A percentile compares a stretch with the other conserved stretches of the same genome.
phyloP scores from a whole-genome alignment of 2,888 invertebrate species.

The Perizoma flavofasciatum region DNA sequence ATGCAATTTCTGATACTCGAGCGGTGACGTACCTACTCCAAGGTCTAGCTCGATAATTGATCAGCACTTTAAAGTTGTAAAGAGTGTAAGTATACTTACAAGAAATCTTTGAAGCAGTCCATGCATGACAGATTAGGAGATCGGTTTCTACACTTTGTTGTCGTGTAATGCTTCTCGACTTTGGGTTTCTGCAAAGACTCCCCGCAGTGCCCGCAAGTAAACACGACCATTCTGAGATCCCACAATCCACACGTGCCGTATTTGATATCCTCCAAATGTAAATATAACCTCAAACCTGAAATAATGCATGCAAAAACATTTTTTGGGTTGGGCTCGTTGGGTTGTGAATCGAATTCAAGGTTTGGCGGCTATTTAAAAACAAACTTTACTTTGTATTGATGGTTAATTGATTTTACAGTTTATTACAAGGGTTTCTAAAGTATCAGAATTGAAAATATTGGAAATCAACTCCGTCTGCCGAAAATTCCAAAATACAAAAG shows the following conservation, averaged over 20 bases:
- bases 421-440: too few relatives aligned
- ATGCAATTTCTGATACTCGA: too few relatives aligned
- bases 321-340: neutral
- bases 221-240: slow-evolving; percentile 91
- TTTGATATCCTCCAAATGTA: slow-evolving; percentile 37
- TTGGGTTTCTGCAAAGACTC: slow-evolving; percentile 95
- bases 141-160: slow-evolving; percentile 87
- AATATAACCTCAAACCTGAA: slow-evolving; percentile 49
- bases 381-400: too few relatives aligned
- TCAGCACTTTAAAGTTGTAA: too few relatives aligned
- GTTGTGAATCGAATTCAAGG: neutral
- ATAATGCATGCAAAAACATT: slow-evolving; percentile 37
- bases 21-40: too few relatives aligned
- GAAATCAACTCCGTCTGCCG: too few relatives aligned
- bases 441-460: too few relatives aligned
- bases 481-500: too few relatives aligned
- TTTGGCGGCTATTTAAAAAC: neutral
- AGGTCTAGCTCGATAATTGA: too few relatives aligned
- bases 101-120: slow-evolving; percentile 96
- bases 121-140: slow-evolving; percentile 92
- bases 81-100: slow-evolving; percentile 74
- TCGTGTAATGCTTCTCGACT: slow-evolving; percentile 94
- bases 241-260: slow-evolving; percentile 44
- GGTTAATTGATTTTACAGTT: too few relatives aligned
- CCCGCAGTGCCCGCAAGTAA: slow-evolving; percentile 96